phyloP scores from a whole-genome alignment of 2,888 invertebrate genomes.

The Drosophila ezoana region DNA sequence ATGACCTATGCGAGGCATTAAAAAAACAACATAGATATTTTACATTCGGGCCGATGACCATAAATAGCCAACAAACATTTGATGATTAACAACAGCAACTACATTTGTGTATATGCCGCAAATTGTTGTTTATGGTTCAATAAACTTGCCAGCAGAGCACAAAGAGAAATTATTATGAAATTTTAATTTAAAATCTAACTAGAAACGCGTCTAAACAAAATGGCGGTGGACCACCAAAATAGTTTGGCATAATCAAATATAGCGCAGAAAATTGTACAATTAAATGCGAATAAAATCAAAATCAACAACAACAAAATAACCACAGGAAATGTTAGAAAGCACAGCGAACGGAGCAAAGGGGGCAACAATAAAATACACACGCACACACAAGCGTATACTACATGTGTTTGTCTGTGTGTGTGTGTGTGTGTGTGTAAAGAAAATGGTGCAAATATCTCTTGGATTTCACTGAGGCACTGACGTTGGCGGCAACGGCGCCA shows the following conservation, averaged over 20 bases:
- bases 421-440: slow-evolving; percentile 19
- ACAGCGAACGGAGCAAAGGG: slow-evolving; percentile 21
- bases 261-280: slow-evolving; percentile 53
- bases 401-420: no score
- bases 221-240: slow-evolving; percentile 31
- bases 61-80: slow-evolving; percentile 60
- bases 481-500: slow-evolving; percentile 26
- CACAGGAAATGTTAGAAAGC: slow-evolving; percentile 61
- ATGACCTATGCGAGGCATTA: slow-evolving; percentile 40
- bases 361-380: slow-evolving; percentile 26
- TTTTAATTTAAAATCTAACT: slow-evolving; percentile 43
- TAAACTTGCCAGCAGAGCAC: slow-evolving; percentile 47
- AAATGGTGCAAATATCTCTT: slow-evolving; percentile 50
- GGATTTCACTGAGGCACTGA: slow-evolving; percentile 38
- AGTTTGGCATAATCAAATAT: slow-evolving; percentile 38
- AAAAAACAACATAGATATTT: slow-evolving; percentile 23
- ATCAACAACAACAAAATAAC: slow-evolving; percentile 1
- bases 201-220: slow-evolving; percentile 30
- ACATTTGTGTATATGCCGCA: slow-evolving; percentile 13
- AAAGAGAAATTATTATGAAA: slow-evolving; percentile 28
- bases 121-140: slow-evolving; percentile 57
- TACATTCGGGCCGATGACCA: slow-evolving; percentile 36
- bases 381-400: not conserved
- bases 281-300: slow-evolving; percentile 52
- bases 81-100: slow-evolving; percentile 18